Base-by-base conservation (phyloP, 2,113 vertebrate genomes). In the Menidia beryllina region DNA sequence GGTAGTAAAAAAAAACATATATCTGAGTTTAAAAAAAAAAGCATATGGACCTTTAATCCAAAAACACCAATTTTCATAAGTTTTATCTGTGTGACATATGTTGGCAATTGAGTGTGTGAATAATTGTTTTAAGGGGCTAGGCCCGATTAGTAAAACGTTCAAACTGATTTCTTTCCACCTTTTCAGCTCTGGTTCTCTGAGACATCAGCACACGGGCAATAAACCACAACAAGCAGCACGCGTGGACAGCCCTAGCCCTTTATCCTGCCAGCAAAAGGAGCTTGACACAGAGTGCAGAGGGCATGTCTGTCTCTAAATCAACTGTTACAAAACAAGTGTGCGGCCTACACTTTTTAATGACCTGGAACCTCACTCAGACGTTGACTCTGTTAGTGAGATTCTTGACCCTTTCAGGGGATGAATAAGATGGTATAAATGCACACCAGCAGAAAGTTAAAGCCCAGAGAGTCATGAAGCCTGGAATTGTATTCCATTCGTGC, bases 261-360 rank as follows among this genome's bases (percentile, higher is more conserved):
- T 89, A 87, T 90, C 60, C 72, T 73, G 48, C 64, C 72, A 83
- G 81, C 77, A 86, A 90, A 79, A 61, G 81, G 63, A 80, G 55
- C 57, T 75, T 63, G 56, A 77, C 65, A 57, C 41, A 19, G 70
- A 71, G 84, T 77, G 85, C 80, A 81, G 75, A 84, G 86, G 84
- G 76, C 81, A 84, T 21, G 62, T 78, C 81, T 61, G 69, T 50
- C 78, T 79, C 43, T 80, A 88, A 83, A 86, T 85, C 60, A 83
- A 27, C 49, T 27, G 52, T 49, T 63, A 69, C 65, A 77, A 77
- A 76, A 77, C 66, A 45, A 5, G 45, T 82, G 69, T 59, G 74
- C 70, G 66, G 30, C 69, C 23, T n/a, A 2, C 11, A 23, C 52
- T 88, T 57, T 5, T 61, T 83, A 65, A 82, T 76, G 65, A 71